Evolutionary conservation across 2,888 invertebrate species (phyloP), one percentile per base, ranked within the genome.

Genomic region (Drosophila fungiperda): DNA sequence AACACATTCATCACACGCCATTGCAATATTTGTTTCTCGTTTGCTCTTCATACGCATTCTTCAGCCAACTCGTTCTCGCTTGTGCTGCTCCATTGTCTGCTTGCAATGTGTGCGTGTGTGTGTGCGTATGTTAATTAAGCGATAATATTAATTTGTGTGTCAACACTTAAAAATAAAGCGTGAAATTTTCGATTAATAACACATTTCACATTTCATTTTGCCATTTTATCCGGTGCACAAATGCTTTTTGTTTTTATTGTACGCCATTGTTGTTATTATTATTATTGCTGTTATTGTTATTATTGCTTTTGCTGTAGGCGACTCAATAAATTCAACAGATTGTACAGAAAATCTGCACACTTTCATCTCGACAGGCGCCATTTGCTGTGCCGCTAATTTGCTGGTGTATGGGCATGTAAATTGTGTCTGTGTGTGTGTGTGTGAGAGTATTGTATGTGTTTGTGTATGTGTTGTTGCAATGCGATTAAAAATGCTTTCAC

Each of bases 61-160:
- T 8, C 40, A 8, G 29, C 54, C 58, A 29, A n/a, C 42, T 26
- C 35, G 23, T 29, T 64, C 49, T 20, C 20, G 23, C 70, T n/a
- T 26, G 35, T 33, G 8, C 26, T 17, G 49, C 59, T 49, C 65
- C 70, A 66, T 69, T 85, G 72, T 78, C 73, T 60, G 63, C 64
- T 48, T 49, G 71, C 68, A 62, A 60, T 54, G 68, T 5, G 52
- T 35, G 33, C 38, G n/a, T 8, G 15, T 23, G 26, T 45, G 52
- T 55, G 58, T 60, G 77, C n/a, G 36, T 55, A 38, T 83, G 89
- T 92, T 93, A 92, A 93, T 92, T 92, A 93, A 92, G 92, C 91
- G 91, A 92, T 92, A 92, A 91, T 92, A 93, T 93, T 91, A 92
- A 93, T 93, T 92, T 92, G 92, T 91, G 87, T 91, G 92, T 92